These are phyloP conservation scores for Porites lobata DNA, from an alignment of 92 coral and sea anemone genomes.

Conservation along the genomic window DNA sequence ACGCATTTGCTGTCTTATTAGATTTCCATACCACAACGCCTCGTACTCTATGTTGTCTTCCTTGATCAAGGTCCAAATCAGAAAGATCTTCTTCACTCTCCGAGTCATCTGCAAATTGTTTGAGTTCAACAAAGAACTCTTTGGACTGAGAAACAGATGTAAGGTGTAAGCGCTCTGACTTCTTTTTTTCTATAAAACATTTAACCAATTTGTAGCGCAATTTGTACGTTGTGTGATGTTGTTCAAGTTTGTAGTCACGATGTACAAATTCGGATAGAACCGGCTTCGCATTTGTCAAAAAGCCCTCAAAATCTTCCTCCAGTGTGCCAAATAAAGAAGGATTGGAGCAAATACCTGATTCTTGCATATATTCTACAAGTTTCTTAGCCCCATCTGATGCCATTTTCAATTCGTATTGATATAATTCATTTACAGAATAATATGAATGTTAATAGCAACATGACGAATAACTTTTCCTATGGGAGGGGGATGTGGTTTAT, in stretches of 20 bases:
- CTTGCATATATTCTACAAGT: not conserved
- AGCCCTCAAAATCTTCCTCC: not conserved
- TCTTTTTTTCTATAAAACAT: not conserved
- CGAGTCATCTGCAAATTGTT: not conserved
- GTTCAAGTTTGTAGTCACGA: not conserved
- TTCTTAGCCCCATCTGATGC: not conserved
- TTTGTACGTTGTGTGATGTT: constrained; percentile 2
- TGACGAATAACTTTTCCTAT: too few relatives aligned
- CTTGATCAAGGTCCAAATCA: not conserved
- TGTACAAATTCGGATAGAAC: constrained; percentile 1
- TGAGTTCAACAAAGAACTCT: constrained; percentile 25
- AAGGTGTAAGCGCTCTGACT: not conserved
- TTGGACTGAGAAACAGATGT: not conserved
- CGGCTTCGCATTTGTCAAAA: not conserved
- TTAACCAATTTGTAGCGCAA: not conserved
- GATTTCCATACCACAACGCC: constrained; percentile 40
- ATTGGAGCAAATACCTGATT: not conserved
- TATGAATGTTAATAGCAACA: too few relatives aligned
- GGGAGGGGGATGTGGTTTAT: not conserved
- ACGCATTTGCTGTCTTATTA: not conserved
- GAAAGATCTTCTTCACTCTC: not conserved
- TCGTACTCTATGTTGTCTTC: constrained; percentile 11
- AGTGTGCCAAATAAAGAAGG: not conserved
- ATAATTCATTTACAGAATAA: too few relatives aligned
- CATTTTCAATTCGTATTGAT: not conserved